These are phyloP conservation scores for Megalops cyprinoides DNA, from an alignment of 2,797 vertebrate genomes.

Conservation along the genomic window DNA sequence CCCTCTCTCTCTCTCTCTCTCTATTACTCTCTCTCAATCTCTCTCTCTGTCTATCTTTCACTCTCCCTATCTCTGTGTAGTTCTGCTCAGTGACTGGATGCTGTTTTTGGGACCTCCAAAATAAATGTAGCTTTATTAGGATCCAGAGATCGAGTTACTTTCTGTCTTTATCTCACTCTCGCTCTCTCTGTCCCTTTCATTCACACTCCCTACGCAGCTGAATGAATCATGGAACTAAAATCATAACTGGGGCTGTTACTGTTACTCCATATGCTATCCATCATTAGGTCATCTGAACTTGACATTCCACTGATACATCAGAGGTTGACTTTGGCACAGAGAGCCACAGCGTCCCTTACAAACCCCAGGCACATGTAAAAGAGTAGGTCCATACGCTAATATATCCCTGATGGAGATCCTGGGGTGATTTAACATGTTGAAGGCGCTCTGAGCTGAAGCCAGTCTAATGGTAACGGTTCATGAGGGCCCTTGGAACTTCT, in stretches of 20 bases:
- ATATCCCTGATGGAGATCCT: neutral
- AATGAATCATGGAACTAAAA: neutral
- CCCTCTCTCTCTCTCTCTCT: neutral
- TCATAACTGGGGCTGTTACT: neutral
- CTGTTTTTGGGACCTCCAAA: conserved; percentile 3
- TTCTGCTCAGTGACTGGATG: conserved; percentile 28
- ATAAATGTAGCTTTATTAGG: conserved; percentile 7
- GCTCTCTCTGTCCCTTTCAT: neutral
- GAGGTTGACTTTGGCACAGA: neutral
- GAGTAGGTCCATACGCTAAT: neutral
- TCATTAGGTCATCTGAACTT: neutral
- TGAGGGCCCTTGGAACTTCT: neutral
- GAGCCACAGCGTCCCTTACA: neutral
- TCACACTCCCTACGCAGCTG: neutral
- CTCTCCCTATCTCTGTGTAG: conserved; percentile 26
- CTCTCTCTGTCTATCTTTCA: conserved; percentile 14
- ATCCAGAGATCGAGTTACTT: neutral
- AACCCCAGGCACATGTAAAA: neutral
- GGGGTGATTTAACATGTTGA: neutral
- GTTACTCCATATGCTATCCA: neutral
- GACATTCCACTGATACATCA: neutral
- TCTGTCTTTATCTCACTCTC: neutral
- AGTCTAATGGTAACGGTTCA: neutral
- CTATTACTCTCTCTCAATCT: neutral
- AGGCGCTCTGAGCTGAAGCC: neutral